A percentile compares a stretch with the other conserved stretches of the same genome.
phyloP scores from a whole-genome alignment of 2,888 invertebrate genomes.

The Quadriops clusia region DNA sequence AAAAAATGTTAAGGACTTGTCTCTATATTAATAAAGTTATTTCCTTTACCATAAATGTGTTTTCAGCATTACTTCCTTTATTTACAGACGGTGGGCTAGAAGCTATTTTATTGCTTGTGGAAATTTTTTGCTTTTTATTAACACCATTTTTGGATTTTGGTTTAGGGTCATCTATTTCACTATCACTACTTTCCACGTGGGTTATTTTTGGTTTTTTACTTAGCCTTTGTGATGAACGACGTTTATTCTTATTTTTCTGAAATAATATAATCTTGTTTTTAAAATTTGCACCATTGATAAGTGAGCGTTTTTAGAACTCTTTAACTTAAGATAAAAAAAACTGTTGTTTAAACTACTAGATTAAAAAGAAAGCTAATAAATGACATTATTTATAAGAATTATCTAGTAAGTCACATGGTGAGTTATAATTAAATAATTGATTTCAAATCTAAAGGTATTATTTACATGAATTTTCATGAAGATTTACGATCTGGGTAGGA shows the following conservation, averaged over 20 bases:
- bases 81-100: slow-evolving; percentile 3
- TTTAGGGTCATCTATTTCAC: slow-evolving; percentile 18
- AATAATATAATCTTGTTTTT: too few relatives aligned
- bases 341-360: too few relatives aligned
- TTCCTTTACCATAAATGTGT: slow-evolving; percentile 8
- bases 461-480: too few relatives aligned
- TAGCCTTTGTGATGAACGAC: slow-evolving; percentile 25
- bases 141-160: slow-evolving; percentile 18
- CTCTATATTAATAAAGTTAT: background rate
- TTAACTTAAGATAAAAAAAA: too few relatives aligned
- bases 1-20: slow-evolving; percentile 10
- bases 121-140: slow-evolving; percentile 19
- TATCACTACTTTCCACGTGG: slow-evolving; percentile 19
- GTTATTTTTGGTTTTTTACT: slow-evolving; percentile 27
- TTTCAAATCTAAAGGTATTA: too few relatives aligned
- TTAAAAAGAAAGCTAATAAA: too few relatives aligned
- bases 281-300: too few relatives aligned
- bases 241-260: slow-evolving; percentile 23
- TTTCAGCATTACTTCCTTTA: slow-evolving; percentile 7
- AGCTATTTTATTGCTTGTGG: slow-evolving; percentile 5
- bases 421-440: too few relatives aligned
- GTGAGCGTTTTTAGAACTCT: too few relatives aligned
- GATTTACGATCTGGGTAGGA: too few relatives aligned
- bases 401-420: too few relatives aligned
- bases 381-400: too few relatives aligned